phyloP scores from a whole-genome alignment of 2,888 invertebrate genomes.

The Macrophya alboannulata region DNA sequence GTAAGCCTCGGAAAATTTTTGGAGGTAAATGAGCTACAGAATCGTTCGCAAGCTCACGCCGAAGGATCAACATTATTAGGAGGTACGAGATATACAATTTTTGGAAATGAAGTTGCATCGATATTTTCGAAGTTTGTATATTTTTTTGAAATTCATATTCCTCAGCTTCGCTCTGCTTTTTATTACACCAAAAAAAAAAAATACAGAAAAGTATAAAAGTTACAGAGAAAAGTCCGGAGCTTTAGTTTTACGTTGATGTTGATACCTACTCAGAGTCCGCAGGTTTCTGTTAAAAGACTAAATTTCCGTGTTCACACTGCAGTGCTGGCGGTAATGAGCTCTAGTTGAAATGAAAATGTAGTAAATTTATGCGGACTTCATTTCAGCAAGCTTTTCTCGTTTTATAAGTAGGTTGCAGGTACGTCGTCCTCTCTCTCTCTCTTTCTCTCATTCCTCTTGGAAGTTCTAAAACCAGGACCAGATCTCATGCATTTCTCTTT shows the following conservation, averaged over 20 bases:
- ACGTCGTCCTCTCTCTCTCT: background rate
- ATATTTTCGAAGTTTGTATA: background rate
- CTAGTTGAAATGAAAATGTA: slow-evolving; percentile 20
- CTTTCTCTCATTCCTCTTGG: slow-evolving; percentile 5
- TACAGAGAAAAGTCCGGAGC: background rate
- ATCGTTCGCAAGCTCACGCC: slow-evolving; percentile 5
- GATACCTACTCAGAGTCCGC: background rate
- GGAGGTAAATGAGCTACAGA: slow-evolving; percentile 20
- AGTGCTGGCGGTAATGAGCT: slow-evolving; percentile 22
- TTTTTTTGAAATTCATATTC: background rate
- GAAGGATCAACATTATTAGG: background rate
- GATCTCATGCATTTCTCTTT: slow-evolving; percentile 46
- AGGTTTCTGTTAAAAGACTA: slow-evolving; percentile 8
- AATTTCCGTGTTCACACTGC: slow-evolving; percentile 14
- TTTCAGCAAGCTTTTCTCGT: slow-evolving; percentile 15
- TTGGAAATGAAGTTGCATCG: background rate
- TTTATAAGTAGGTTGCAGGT: background rate
- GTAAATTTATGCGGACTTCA: slow-evolving; percentile 28
- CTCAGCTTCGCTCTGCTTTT: background rate
- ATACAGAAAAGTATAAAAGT: background rate
- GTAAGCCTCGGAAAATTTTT: background rate
- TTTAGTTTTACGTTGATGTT: background rate
- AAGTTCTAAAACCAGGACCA: slow-evolving; percentile 31
- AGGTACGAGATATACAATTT: background rate
- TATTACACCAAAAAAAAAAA: background rate